Evolutionary conservation across 2,113 vertebrate genomes (phyloP), one percentile per base, ranked within the genome.

Genomic region (Perca fluviatilis): DNA sequence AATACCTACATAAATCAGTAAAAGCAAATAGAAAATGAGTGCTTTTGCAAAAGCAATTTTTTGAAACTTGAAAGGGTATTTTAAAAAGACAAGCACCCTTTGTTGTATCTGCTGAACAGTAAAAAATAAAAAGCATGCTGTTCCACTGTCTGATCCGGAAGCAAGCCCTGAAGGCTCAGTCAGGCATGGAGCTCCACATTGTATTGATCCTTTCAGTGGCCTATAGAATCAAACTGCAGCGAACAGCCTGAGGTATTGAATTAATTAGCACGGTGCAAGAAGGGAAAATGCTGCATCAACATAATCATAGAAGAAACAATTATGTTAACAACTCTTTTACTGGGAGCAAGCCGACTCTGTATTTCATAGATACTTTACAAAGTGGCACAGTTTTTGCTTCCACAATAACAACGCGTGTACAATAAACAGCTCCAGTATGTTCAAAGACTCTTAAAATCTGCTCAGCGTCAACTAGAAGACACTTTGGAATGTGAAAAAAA

Each of bases 291-390:
- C 77, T 90, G 87, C 85, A 83, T 91, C 84, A 84, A 86, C 88
- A 92, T 86, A 74, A 85, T 85, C 77, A 83, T 77, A 80, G 73
- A 83, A 76, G 71, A 85, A 85, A 77, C 82, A 79, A 83, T 79
- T 80, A 85, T 71, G 69, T 85, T 85, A 85, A 85, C 83, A 80
- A 56, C 79, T 85, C 58, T 75, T 53, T 78, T 19, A 71, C 53
- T 49, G 60, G 49, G 27, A 57, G 72, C 63, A 43, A 18, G 16
- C 62, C 47, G 72, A 77, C 68, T 46, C 25, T 49, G 46, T 12
- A 13, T 85, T 88, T 51, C n/a, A 49, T 53, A 36, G 76, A 58
- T 23, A 30, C 18, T 65, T 30, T 25, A 25, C 49, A 83, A 36
- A 84, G 50, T 43, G 30, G 33, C 33, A 33, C 33, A 33, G 33